These are phyloP conservation scores for Artemisiospiza belli DNA, from an alignment of 2,113 vertebrate species.

Conservation along the genomic window DNA sequence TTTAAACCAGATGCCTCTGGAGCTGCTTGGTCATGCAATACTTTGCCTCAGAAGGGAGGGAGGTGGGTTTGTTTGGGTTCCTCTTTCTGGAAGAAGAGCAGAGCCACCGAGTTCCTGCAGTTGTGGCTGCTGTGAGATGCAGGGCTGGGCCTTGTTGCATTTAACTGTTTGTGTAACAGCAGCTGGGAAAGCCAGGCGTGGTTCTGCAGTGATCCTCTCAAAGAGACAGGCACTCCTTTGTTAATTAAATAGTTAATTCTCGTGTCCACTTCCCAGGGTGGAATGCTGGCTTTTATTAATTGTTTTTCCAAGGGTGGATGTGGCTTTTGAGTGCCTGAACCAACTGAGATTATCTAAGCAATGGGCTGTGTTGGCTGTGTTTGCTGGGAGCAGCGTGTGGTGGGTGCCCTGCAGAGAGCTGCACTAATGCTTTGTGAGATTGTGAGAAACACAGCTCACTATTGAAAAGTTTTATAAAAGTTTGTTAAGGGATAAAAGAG, in stretches of 20 bases:
- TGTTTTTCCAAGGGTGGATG: neutral
- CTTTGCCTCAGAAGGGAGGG: neutral
- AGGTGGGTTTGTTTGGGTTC: neutral
- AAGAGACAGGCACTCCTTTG: rapidly evolving
- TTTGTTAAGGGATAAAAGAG: neutral
- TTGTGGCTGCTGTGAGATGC: neutral
- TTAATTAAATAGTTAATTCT: neutral
- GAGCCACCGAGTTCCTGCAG: neutral
- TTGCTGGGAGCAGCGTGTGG: neutral
- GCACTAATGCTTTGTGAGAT: rapidly evolving
- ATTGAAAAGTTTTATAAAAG: neutral
- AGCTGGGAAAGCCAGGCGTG: neutral
- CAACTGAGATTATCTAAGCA: neutral
- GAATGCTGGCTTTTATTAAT: neutral
- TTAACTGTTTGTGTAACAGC: neutral
- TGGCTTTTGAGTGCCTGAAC: neutral
- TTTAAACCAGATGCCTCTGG: neutral
- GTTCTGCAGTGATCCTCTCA: rapidly evolving
- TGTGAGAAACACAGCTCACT: neutral
- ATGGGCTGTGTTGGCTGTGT: neutral
- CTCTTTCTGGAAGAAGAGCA: neutral
- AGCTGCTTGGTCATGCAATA: neutral
- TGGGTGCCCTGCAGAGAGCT: rapidly evolving
- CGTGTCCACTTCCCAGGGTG: rapidly evolving
- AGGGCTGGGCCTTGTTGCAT: neutral